Evolutionary conservation across 2,113 vertebrate species (phyloP).

Genomic region (Menura novaehollandiae): DNA sequence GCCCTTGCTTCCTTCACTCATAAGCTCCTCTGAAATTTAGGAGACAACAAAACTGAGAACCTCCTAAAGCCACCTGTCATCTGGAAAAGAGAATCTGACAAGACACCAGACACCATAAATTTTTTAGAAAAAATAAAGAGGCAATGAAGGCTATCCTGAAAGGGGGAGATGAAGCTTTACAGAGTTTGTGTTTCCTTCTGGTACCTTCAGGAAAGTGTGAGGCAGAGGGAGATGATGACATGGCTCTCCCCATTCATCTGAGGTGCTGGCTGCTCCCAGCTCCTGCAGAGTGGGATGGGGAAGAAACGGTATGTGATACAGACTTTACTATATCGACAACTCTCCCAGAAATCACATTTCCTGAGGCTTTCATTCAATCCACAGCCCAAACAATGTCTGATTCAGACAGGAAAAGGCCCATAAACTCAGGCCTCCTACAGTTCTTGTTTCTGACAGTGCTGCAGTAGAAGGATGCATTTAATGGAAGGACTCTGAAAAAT

Average conservation of each 20-base stretch:
- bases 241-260: background rate
- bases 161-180: background rate
- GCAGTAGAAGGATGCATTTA: accelerated
- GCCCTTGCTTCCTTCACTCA: background rate
- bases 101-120: background rate
- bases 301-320: background rate
- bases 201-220: background rate
- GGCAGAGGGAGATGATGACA: background rate
- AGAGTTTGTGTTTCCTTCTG: background rate
- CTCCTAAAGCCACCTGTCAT: background rate
- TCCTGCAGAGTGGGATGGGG: background rate
- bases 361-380: background rate
- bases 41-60: background rate
- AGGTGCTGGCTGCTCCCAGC: background rate
- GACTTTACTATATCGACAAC: background rate
- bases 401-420: background rate
- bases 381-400: background rate
- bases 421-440: background rate
- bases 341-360: background rate
- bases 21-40: background rate
- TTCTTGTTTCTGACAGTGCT: background rate
- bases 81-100: background rate
- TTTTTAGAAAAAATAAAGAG: background rate
- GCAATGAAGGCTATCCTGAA: background rate
- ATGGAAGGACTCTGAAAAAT: background rate